A percentile compares a stretch with the other conserved stretches of the same genome.
These are phyloP conservation scores for Odontocerum albicorne DNA, from an alignment of 2,888 invertebrate species.

Conservation along the genomic window DNA sequence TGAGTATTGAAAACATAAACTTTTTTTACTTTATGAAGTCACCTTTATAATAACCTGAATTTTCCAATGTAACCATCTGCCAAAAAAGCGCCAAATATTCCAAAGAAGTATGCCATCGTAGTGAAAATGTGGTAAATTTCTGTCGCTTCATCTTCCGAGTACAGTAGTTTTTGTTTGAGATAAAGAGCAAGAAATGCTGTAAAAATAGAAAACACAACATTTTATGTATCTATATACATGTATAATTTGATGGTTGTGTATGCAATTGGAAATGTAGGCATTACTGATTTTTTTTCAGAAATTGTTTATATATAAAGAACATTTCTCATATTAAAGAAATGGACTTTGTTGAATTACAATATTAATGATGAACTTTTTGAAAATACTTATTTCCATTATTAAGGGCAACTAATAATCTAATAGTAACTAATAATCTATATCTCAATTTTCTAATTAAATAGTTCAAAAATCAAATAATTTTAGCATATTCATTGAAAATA, in stretches of 20 bases:
- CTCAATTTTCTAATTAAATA: too few relatives aligned
- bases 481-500: too few relatives aligned
- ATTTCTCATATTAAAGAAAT: too few relatives aligned
- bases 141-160: constrained; percentile 65
- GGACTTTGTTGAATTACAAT: too few relatives aligned
- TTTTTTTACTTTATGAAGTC: constrained; percentile 19
- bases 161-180: constrained; percentile 65
- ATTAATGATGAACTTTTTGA: too few relatives aligned
- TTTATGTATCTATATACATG: too few relatives aligned
- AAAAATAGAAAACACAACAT: constrained; percentile 25
- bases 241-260: constrained; percentile 76
- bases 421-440: too few relatives aligned
- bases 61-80: constrained; percentile 82
- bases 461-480: too few relatives aligned
- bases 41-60: constrained; percentile 57
- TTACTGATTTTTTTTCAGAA: too few relatives aligned
- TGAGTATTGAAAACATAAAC: neutral
- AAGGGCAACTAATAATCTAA: too few relatives aligned
- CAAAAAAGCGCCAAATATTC: constrained; percentile 75
- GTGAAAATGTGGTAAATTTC: constrained; percentile 74
- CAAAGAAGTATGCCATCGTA: constrained; percentile 75
- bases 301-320: too few relatives aligned
- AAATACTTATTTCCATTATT: too few relatives aligned
- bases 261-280: constrained; percentile 46
- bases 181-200: constrained; percentile 77